Conservation (phyloP, 2,888 invertebrate genomes). For the Colletes collaris region DNA sequence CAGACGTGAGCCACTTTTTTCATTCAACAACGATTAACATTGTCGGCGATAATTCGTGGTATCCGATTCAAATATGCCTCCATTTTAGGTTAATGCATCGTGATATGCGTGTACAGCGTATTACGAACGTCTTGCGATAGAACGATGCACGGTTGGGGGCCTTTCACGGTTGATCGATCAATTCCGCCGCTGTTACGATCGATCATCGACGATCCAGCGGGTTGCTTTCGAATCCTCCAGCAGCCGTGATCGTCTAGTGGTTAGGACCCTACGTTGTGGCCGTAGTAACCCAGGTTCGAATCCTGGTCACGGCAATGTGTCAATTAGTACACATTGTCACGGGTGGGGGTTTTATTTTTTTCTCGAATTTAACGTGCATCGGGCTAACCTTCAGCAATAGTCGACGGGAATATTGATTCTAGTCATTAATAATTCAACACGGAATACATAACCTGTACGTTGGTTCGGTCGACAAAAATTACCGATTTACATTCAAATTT, state of each 20-base stretch:
- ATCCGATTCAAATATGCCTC: background rate
- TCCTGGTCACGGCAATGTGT: conserved; percentile 82
- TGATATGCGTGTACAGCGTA: too few species aligned
- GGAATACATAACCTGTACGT: too few species aligned
- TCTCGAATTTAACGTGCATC: too few species aligned
- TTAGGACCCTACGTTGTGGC: conserved; percentile 83
- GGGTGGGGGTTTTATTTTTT: conserved; percentile 23
- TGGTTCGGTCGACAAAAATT: too few species aligned
- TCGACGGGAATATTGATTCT: too few species aligned
- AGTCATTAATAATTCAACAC: too few species aligned
- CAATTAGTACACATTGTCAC: conserved; percentile 39
- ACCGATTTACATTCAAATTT: too few species aligned
- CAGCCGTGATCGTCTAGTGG: conserved; percentile 81
- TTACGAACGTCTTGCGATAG: too few species aligned
- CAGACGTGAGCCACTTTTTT: conserved; percentile 17
- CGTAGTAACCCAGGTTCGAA: conserved; percentile 83
- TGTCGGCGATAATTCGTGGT: background rate
- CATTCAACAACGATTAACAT: conserved; percentile 33
- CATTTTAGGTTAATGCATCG: too few species aligned
- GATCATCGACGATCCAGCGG: conserved; percentile 12
- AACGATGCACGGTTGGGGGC: too few species aligned
- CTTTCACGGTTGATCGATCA: conserved; percentile 34
- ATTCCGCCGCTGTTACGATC: background rate
- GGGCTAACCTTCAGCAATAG: too few species aligned
- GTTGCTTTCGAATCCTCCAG: conserved; percentile 18